Evolutionary conservation across 37 sponge, comb jelly and placozoan genomes (phyloP).

Genomic region (Axinella damicornis): DNA sequence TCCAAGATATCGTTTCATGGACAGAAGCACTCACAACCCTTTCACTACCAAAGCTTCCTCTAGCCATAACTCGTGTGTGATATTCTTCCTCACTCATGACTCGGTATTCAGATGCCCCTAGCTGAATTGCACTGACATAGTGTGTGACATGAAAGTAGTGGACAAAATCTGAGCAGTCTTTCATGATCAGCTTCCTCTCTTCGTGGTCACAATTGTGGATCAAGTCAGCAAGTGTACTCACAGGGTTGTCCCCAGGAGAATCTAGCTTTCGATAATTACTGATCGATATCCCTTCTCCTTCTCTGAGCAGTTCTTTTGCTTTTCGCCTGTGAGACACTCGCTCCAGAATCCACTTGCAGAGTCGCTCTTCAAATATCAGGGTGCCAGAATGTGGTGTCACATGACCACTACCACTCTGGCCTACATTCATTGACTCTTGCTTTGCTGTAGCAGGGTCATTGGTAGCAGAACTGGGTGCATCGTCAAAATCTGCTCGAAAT

Average conservation of each 20-base stretch:
- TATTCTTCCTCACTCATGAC: slow-evolving; percentile 66
- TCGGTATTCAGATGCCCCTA: slow-evolving; percentile 66
- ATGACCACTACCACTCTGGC: neutral
- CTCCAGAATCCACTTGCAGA: slow-evolving; percentile 57
- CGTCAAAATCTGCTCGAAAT: slow-evolving; percentile 49
- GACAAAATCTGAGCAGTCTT: slow-evolving; percentile 51
- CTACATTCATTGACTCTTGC: neutral
- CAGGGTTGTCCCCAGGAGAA: too few species aligned
- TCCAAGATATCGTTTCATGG: too few species aligned
- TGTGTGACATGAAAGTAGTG: slow-evolving; percentile 59
- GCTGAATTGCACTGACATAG: slow-evolving; percentile 57
- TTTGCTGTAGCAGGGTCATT: neutral
- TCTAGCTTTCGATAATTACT: too few species aligned
- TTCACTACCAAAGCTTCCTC: slow-evolving; percentile 26
- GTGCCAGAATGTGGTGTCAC: neutral
- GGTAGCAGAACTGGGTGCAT: neutral
- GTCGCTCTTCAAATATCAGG: slow-evolving; percentile 51
- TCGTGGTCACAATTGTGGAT: too few species aligned
- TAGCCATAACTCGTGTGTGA: neutral
- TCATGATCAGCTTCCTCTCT: neutral
- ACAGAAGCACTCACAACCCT: neutral
- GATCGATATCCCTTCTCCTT: neutral
- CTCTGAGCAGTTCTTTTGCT: neutral
- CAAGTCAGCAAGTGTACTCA: neutral
- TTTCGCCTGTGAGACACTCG: slow-evolving; percentile 1